Conservation (phyloP, 2,113 vertebrate species). For the Pomatorhinus ruficollis region DNA sequence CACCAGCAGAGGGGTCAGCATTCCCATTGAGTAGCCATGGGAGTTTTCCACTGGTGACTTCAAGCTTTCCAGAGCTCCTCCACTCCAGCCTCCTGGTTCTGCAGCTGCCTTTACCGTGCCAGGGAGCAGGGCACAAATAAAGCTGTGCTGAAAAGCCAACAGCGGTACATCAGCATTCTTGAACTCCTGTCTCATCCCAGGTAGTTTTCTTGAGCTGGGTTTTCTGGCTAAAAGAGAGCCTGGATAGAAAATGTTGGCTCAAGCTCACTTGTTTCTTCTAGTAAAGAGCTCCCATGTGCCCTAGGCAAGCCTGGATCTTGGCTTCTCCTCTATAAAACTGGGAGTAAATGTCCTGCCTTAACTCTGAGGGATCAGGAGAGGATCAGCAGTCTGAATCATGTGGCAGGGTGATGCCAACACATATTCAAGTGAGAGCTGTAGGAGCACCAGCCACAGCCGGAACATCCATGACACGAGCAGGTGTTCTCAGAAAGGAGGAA, state of each 20-base stretch:
- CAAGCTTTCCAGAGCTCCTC: neutral
- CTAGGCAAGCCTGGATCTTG: neutral
- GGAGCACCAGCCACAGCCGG: neutral
- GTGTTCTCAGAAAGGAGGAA: neutral
- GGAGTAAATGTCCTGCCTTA: neutral
- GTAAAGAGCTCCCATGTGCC: neutral
- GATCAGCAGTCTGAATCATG: neutral
- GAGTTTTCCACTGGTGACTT: neutral
- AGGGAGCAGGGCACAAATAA: neutral
- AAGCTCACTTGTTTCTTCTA: neutral
- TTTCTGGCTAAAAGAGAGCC: neutral
- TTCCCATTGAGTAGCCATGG: neutral
- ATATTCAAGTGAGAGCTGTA: neutral
- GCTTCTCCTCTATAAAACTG: neutral
- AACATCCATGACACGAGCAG: neutral
- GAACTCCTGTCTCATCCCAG: neutral
- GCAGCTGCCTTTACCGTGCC: neutral
- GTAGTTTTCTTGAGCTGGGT: neutral
- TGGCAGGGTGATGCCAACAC: accelerated
- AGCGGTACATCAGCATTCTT: neutral
- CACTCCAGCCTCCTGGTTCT: neutral
- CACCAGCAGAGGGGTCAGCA: neutral
- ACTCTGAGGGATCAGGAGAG: neutral
- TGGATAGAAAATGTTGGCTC: neutral
- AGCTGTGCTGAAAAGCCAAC: neutral